Evolutionary conservation across 92 coral and sea anemone genomes (phyloP).

Genomic region (Epizoanthus fatuus): DNA sequence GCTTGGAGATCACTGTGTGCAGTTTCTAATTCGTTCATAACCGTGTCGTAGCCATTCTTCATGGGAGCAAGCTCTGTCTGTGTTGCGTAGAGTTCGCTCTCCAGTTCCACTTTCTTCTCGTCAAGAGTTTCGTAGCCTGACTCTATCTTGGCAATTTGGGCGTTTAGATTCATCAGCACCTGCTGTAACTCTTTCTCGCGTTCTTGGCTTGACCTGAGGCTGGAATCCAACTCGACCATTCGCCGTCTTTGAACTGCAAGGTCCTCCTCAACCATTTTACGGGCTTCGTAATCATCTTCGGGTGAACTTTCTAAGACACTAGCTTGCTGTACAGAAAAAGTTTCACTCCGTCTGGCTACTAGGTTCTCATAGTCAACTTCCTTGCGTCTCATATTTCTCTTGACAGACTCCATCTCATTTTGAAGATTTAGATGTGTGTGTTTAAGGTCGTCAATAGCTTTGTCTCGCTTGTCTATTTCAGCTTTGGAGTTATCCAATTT

Average conservation of each 20-base stretch:
- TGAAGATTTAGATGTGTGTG: slow-evolving; percentile 67
- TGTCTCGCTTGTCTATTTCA: slow-evolving; percentile 64
- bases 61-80: slow-evolving; percentile 82
- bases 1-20: slow-evolving; percentile 69
- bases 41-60: slow-evolving; percentile 77
- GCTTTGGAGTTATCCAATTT: slow-evolving; percentile 53
- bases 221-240: slow-evolving; percentile 75
- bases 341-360: slow-evolving; percentile 61
- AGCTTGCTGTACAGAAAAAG: slow-evolving; percentile 61
- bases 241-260: slow-evolving; percentile 74
- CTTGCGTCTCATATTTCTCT: slow-evolving; percentile 71
- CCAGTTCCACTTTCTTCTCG: slow-evolving; percentile 85
- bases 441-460: slow-evolving; percentile 73
- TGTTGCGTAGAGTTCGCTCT: slow-evolving; percentile 80
- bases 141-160: slow-evolving; percentile 81
- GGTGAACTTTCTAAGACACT: slow-evolving; percentile 75
- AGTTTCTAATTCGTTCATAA: slow-evolving; percentile 78
- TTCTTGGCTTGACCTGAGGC: slow-evolving; percentile 68
- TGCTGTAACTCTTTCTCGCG: slow-evolving; percentile 87
- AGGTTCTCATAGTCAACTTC: slow-evolving; percentile 70
- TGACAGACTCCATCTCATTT: slow-evolving; percentile 75
- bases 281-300: slow-evolving; percentile 66
- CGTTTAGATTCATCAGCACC: slow-evolving; percentile 67
- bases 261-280: slow-evolving; percentile 82
- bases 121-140: slow-evolving; percentile 82